Evolutionary conservation across 2,888 invertebrate genomes (phyloP), one percentile per base, ranked within the genome.

Genomic region (Loripinus fragilis): DNA sequence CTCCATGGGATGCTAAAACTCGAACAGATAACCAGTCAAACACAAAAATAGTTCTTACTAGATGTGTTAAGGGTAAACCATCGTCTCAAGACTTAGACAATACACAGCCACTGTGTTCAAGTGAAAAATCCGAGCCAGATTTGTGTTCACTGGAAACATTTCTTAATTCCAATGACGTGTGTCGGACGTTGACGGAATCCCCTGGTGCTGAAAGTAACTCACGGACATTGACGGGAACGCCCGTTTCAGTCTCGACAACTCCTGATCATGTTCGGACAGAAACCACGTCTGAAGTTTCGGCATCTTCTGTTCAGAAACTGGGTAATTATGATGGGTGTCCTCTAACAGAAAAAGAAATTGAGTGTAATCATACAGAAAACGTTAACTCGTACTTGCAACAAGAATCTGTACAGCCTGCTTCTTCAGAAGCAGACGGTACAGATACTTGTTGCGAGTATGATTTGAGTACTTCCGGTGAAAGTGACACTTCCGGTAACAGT

Each of bases 161-260:
- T 81, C 73, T 79, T 65, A 48, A 75, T 66, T 69, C 42, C n/a
- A 38, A 72, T 23, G 60, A 68, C 50, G 68, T 35, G 35, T 76
- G 48, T 35, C 41, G 77, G 28, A 68, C 67, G 12, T 60, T 77
- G 25, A 48, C 50, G 30, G 80, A 74, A 15, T 81, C 77, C 3
- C 76, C 76, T n/a, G 71, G 80, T 77, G 64, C 45, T 38, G 74
- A 77, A 33, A 81, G 78, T 50, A 74, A 72, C 50, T 76, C 83
- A 28, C 83, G 78, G 38, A 83, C 83, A 23, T 73, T 83, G 48
- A 81, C 83, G 77, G 80, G 68, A 73, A 80, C 80, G n/a, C 78
- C 83, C 69, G 79, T 72, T 71, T 80, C 80, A n/a, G 75, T 71
- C 42, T 71, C 76, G 55, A 70, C 64, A 77, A 83, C 80, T 48